Evolutionary conservation across 2,797 vertebrate species (phyloP).

Genomic region (Siniperca undulata): DNA sequence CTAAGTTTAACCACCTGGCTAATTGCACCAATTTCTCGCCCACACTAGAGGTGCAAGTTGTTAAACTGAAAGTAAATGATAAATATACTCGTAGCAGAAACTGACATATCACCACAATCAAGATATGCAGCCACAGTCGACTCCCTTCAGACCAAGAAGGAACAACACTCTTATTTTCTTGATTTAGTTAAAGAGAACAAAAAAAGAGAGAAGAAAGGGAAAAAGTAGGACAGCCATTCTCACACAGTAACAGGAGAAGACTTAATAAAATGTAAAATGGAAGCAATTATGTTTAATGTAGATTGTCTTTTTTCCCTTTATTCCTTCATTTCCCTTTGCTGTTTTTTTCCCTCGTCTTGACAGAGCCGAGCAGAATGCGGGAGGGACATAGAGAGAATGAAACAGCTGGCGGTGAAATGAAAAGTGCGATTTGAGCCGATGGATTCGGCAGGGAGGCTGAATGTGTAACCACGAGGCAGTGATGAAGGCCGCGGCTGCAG

Average conservation of each 20-base stretch:
- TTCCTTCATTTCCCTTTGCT: conserved; percentile 55
- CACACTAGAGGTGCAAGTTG: not conserved
- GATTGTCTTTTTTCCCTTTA: conserved; percentile 43
- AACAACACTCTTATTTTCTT: conserved; percentile 17
- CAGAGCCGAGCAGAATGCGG: conserved; percentile 25
- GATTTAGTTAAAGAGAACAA: conserved; percentile 25
- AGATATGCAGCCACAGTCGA: not conserved
- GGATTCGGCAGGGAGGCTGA: conserved; percentile 23
- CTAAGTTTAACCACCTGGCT: not conserved
- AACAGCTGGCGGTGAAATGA: conserved; percentile 64
- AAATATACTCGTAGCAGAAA: not conserved
- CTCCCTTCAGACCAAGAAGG: conserved; percentile 4
- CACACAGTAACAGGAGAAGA: conserved; percentile 37
- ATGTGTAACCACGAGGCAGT: conserved; percentile 36
- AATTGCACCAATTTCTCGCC: not conserved
- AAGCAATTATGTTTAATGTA: conserved; percentile 69
- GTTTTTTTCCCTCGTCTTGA: conserved; percentile 15
- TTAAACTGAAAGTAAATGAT: conserved; percentile 18
- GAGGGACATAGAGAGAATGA: conserved; percentile 33
- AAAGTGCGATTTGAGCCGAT: conserved; percentile 45
- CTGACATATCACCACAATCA: not conserved
- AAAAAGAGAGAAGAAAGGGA: conserved; percentile 2
- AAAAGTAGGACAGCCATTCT: conserved; percentile 44
- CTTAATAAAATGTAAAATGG: conserved; percentile 61
- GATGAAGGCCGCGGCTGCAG: conserved; percentile 21